Evolutionary conservation across 1,140 invertebrate species (phyloP), one percentile per base, ranked within the genome.

Genomic region (Caenorhabditis briggsae): DNA sequence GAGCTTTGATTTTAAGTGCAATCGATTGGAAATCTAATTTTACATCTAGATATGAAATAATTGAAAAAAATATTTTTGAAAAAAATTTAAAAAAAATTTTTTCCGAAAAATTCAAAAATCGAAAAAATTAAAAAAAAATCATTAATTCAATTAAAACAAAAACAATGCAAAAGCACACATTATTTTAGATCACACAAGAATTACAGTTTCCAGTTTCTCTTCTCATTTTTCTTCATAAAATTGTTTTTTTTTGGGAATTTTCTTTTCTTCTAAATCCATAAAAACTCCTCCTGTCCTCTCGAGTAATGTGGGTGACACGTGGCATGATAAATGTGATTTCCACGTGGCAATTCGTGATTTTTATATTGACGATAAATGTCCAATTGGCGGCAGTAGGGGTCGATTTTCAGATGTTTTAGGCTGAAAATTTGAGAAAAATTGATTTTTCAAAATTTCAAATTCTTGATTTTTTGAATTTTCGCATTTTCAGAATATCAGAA

Each of bases 271-370:
- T 20, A 78, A 78, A 78, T 78, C 70, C 70, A 78, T 46, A 78
- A 0, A 23, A 78, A 78, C 23, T 78, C 70, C 46, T 50, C n/a
- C 5, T 11, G 50, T 53, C 70, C 70, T 50, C 50, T 78, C 3
- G 70, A 50, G 33, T 78, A 78, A 8, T 78, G 70, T 50, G 70
- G 43, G n/a, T 78, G 70, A 14, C 70, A 78, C 46, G 46, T 78
- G 46, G 70, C 12, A 50, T 33, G 43, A n/a, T 78, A 78, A 18
- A 50, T 46, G 33, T 78, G 70, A 46, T n/a, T 78, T 2, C 16
- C 70, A 78, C 46, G 20, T 50, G 70, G 70, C 46, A 78, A 23
- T 9, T 12, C 46, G 18, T 78, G 43, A 14, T 46, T 46, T 9
- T 18, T n/a, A 23, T 12, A 3, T 23, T 46, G 70, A 50, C 25